Evolutionary conservation across 2,113 vertebrate genomes (phyloP).

Genomic region (Suncus etruscus): DNA sequence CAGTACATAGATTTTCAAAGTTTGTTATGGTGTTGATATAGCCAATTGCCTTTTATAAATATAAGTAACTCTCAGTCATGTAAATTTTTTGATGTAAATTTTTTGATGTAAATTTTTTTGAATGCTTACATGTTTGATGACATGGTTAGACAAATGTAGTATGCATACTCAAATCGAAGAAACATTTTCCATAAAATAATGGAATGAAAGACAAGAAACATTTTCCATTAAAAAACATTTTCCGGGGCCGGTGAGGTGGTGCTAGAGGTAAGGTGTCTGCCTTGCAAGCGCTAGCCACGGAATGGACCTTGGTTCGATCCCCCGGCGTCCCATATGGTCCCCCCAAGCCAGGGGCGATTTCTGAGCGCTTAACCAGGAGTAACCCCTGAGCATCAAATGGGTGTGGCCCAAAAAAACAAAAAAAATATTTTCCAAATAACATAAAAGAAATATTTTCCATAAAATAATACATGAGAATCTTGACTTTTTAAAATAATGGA

Average conservation of each 20-base stretch:
- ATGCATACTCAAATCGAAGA: background rate
- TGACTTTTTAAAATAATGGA: background rate
- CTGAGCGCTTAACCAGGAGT: too few relatives aligned
- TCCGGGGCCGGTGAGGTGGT: too few relatives aligned
- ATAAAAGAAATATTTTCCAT: background rate
- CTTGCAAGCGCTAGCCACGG: too few relatives aligned
- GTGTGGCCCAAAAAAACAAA: too few relatives aligned
- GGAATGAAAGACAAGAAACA: background rate
- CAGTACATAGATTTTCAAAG: background rate
- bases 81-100: too few relatives aligned
- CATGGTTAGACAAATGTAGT: background rate
- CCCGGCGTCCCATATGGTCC: too few relatives aligned
- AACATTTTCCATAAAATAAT: too few relatives aligned
- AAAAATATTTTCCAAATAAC: too few relatives aligned
- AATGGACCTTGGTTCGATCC: too few relatives aligned
- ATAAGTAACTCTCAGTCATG: background rate
- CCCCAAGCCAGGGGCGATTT: too few relatives aligned
- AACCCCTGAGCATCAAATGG: too few relatives aligned
- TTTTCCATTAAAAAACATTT: slow-evolving; percentile 28
- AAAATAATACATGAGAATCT: slow-evolving; percentile 36
- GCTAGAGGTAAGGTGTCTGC: too few relatives aligned
- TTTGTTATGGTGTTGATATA: background rate
- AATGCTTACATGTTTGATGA: background rate
- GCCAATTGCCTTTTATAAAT: background rate
- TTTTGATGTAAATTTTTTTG: background rate